Percentiles rank a stretch among this genome's conserved stretches.
These are phyloP conservation scores for Cataglyphis rosenhaueri DNA, from an alignment of 2,888 invertebrate genomes.

Conservation along the genomic window DNA sequence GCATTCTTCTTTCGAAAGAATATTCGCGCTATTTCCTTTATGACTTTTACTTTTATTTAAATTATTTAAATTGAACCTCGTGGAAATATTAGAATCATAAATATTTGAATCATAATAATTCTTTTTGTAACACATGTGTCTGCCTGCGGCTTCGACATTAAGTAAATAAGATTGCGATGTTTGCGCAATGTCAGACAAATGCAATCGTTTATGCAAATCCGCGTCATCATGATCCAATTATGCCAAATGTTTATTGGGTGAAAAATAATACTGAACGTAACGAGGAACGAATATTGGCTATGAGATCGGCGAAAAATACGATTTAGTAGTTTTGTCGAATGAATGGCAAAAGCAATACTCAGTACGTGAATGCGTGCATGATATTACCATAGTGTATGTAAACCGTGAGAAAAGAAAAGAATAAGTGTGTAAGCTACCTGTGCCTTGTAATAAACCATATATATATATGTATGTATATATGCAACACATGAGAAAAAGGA, in stretches of 20 bases:
- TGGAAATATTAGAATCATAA: not conserved
- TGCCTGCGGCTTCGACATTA: slow-evolving; percentile 12
- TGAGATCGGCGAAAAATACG: slow-evolving; percentile 56
- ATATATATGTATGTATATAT: slow-evolving; percentile 77
- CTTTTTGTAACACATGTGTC: not conserved
- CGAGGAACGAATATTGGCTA: slow-evolving; percentile 42
- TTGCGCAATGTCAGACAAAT: not conserved
- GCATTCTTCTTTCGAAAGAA: not conserved
- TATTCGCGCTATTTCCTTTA: not conserved
- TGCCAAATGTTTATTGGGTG: slow-evolving; percentile 26
- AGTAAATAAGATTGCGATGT: slow-evolving; percentile 9
- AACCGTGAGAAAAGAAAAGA: slow-evolving; percentile 67
- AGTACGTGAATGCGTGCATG: slow-evolving; percentile 67
- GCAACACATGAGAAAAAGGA: slow-evolving; percentile 38
- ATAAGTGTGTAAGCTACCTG: slow-evolving; percentile 85
- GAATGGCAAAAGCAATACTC: slow-evolving; percentile 83
- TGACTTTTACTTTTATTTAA: not conserved
- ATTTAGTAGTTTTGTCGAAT: slow-evolving; percentile 79
- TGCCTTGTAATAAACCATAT: slow-evolving; percentile 85
- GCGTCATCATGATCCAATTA: slow-evolving; percentile 59
- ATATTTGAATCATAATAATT: not conserved
- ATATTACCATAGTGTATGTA: slow-evolving; percentile 57
- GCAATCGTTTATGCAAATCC: not conserved
- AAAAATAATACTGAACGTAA: slow-evolving; percentile 46
- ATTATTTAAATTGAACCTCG: not conserved